Conservation (phyloP, 2,797 vertebrate species). For the Girardinus metallicus region DNA sequence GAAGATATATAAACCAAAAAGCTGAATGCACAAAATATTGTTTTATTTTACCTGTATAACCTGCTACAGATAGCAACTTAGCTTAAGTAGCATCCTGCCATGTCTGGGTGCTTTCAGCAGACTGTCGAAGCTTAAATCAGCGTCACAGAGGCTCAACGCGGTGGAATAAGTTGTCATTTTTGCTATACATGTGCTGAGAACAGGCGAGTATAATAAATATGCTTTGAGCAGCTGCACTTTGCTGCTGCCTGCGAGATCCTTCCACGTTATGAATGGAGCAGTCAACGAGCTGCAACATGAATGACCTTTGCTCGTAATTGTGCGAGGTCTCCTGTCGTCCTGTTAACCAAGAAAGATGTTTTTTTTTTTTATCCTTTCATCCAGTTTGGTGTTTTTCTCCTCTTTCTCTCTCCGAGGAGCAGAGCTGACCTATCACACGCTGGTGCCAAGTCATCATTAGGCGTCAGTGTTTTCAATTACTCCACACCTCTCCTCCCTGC, state of each 20-base stretch:
- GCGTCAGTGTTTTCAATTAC: conserved; percentile 73
- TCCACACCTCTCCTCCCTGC: conserved; percentile 56
- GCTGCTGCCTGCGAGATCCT: conserved; percentile 49
- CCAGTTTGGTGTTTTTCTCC: conserved; percentile 1
- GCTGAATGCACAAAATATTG: not conserved
- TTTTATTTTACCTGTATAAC: not conserved
- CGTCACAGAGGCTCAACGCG: conserved; percentile 28
- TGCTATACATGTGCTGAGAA: conserved; percentile 36
- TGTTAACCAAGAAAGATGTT: conserved; percentile 46
- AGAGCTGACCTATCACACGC: conserved; percentile 68
- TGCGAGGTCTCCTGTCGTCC: conserved; percentile 55
- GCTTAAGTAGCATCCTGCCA: conserved; percentile 2
- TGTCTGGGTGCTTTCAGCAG: conserved; percentile 19
- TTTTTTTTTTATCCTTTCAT: conserved; percentile 21
- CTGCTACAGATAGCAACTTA: not conserved
- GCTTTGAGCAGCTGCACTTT: conserved; percentile 38
- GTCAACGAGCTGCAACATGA: conserved; percentile 66
- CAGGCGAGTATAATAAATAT: conserved; percentile 59
- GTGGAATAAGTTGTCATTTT: conserved; percentile 49
- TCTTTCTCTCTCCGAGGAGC: conserved; percentile 45
- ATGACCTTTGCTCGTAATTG: conserved; percentile 63
- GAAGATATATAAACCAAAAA: not conserved
- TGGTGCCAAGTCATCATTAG: conserved; percentile 72
- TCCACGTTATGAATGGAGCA: conserved; percentile 69
- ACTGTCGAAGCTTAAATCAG: conserved; percentile 30